Evolutionary conservation across 1,140 invertebrate genomes (phyloP), one percentile per base, ranked within the genome.

Genomic region (Procambarus clarkii): DNA sequence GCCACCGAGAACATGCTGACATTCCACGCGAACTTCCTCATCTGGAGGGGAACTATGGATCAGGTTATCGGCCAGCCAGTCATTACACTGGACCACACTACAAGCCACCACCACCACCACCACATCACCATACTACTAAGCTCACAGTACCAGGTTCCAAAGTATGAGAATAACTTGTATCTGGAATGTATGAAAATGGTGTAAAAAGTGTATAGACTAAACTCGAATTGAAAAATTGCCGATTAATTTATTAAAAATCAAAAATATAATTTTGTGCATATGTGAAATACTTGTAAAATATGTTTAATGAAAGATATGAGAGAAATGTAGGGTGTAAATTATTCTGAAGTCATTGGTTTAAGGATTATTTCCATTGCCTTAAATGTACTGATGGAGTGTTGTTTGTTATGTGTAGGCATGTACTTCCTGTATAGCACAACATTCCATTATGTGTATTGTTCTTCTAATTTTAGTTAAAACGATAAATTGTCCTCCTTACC

Each of bases 141-240:
- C 83, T 87, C 50, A 82, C 83, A 46, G 92, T 92, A n/a, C 92
- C 92, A n/a, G 92, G 92, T 44, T 92, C 92, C n/a, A 92, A 92
- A 87, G 92, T 92, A 82, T 92, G 89, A 88, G 44, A 71, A 34
- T 4, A 21, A 46, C 78, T 50, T 48, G 50, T 74, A 58, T n/a
- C 79, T 79, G 64, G 77, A 74, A 71, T 34, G 9, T 80, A 58
- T 50, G 71, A 71, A 71, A 45, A 24, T 88, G 58, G 46, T 74
- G 60, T 88, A 74, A 74, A 81, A 81, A 50, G 46, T 80, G 44
- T 81, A 60, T 81, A 81, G 13, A 60, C 64, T 34, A 81, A 74
- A 81, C 44, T 64, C 46, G 44, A 69, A 54, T 74, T 58, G 48
- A 88, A 81, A 48, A 81, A 64, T 15, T 64, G 80, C 64, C 46